Conservation (phyloP, 2,113 vertebrate species). For the Saguinus imperator region DNA sequence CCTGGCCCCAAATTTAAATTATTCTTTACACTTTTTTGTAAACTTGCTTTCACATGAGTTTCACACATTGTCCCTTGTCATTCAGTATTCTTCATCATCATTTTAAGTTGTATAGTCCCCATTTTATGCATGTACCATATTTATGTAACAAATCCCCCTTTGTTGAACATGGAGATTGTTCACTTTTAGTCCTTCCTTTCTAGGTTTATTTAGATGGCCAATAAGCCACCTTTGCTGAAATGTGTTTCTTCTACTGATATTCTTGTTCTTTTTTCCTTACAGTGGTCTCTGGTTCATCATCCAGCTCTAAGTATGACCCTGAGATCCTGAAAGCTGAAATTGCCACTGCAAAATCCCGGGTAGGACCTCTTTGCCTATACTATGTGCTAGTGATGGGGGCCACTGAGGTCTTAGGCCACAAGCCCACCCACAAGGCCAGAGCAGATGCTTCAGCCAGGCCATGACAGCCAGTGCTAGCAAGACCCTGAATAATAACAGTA, state of each 20-base stretch:
- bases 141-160: background rate
- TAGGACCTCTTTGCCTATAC: slow-evolving; percentile 79
- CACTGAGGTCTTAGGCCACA: background rate
- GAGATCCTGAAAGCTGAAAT: slow-evolving; percentile 99
- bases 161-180: background rate
- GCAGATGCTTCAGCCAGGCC: background rate
- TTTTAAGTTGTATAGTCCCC: background rate
- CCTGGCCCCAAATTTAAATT: too few species aligned
- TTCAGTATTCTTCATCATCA: background rate
- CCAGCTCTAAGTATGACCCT: slow-evolving; percentile 98
- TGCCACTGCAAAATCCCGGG: slow-evolving; percentile 96
- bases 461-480: background rate
- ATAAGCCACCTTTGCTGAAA: background rate
- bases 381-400: background rate
- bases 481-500: background rate
- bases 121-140: background rate
- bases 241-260: slow-evolving; percentile 55
- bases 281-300: slow-evolving; percentile 97
- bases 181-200: background rate
- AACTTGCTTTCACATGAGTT: background rate
- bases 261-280: slow-evolving; percentile 69
- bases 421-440: background rate
- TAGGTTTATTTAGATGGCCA: background rate
- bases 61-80: background rate
- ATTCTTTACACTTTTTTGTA: background rate